Evolutionary conservation across 1,140 invertebrate species (phyloP).

Genomic region (Phenacoccus solenopsis): DNA sequence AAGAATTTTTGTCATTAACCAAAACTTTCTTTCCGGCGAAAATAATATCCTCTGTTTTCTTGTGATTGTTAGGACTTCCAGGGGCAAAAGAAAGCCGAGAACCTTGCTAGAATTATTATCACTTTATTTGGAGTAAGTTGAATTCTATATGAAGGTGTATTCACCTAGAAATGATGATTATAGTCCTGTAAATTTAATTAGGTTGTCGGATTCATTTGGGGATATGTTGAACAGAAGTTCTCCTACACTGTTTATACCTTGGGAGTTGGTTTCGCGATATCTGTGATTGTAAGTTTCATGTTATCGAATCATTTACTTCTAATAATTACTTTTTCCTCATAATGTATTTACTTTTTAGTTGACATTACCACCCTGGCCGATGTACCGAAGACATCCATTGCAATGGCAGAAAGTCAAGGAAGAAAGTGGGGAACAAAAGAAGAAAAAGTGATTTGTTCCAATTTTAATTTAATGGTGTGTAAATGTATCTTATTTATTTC

Average conservation of each 20-base stretch:
- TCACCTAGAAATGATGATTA: not conserved
- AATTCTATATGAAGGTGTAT: not conserved
- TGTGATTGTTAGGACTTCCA: slow-evolving; percentile 62
- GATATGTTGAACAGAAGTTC: slow-evolving; percentile 90
- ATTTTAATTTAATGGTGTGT: no score
- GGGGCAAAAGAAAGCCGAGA: slow-evolving; percentile 78
- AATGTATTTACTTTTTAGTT: slow-evolving; percentile 37
- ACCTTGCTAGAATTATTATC: slow-evolving; percentile 74
- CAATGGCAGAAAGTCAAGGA: slow-evolving; percentile 74
- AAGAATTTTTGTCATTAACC: not conserved
- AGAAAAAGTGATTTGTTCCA: not conserved
- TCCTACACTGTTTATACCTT: slow-evolving; percentile 87
- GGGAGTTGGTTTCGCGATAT: slow-evolving; percentile 76
- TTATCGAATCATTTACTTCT: not conserved
- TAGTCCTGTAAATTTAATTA: slow-evolving; percentile 29
- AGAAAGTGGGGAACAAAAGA: slow-evolving; percentile 25
- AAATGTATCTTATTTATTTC: no score
- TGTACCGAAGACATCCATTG: slow-evolving; percentile 73
- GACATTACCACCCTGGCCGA: slow-evolving; percentile 84
- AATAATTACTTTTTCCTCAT: no score
- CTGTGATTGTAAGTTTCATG: slow-evolving; percentile 56
- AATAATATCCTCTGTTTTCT: not conserved
- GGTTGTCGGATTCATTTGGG: slow-evolving; percentile 77
- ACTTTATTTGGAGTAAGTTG: slow-evolving; percentile 64
- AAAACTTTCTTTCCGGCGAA: not conserved